Evolutionary conservation across 2,797 vertebrate species (phyloP), one percentile per base, ranked within the genome.

Genomic region (Hafferia zeledoni): DNA sequence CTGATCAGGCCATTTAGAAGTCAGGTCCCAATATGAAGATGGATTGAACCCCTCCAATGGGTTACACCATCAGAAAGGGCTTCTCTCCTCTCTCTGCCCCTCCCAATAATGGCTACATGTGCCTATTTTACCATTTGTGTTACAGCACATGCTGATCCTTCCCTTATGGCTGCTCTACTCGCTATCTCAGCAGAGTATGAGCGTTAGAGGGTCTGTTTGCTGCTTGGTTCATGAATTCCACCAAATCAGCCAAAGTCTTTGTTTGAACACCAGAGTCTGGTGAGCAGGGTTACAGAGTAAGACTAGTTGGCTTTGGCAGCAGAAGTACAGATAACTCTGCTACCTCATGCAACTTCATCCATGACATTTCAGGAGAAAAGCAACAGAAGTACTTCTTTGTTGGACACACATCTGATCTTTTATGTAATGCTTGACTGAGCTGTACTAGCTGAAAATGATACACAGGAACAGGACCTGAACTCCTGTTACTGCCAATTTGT

Each of bases 31-130:
- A 18, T 10, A 31, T 0, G 0, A 63, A 50, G 6, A 16, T 23
- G 5, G 14, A 49, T 39, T 9, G 13, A 35, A 46, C 8, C 22
- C 5, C 9, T 81, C 13, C 31, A 50, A n/a, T 2, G 1, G 13
- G 2, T 20, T 44, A 30, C 49, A 31, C 63, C 30, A 46, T 35
- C 55, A 33, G n/a, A 50, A 74, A 25, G 30, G 30, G 30, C 56
- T 83, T 74, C 55, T 37, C 15, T 6, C 30, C 22, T 53, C 17
- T 25, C 39, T 46, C 9, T 35, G 4, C 30, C 35, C n/a, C 68
- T 16, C n/a, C 24, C 22, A 4, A 9, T 20, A 23, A 61, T 0
- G 1, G 22, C 53, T 27, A 20, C 0, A 0, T 14, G 18, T 2
- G 1, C 39, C 46, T 12, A 25, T 56, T 50, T 69, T 12, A 37